Percentiles rank a stretch among this genome's conserved stretches.
Conservation (phyloP, 2,797 vertebrate species). For the Brachyrhaphis roseni region DNA sequence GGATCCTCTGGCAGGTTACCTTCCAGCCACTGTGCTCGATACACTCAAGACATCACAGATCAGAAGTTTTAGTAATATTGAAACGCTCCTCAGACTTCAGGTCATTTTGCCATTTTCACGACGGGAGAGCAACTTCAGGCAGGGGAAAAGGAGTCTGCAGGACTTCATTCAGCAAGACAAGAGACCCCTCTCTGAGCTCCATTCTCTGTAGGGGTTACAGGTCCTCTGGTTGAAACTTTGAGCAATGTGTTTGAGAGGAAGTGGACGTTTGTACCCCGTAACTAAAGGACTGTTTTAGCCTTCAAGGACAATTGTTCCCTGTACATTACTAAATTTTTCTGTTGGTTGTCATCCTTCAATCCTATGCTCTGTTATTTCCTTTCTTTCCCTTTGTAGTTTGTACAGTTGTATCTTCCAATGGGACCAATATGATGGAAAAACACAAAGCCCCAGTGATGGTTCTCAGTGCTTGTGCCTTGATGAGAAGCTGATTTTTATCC, state of each 20-base stretch:
- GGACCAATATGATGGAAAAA: constrained; percentile 82
- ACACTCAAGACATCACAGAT: constrained; percentile 81
- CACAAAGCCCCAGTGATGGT: constrained; percentile 63
- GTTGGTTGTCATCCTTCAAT: constrained; percentile 66
- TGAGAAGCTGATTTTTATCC: constrained; percentile 74
- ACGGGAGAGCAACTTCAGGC: constrained; percentile 81
- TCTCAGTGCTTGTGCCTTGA: constrained; percentile 86
- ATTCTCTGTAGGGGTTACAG: constrained; percentile 75
- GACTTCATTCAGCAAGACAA: constrained; percentile 76
- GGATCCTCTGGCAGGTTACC: constrained; percentile 74
- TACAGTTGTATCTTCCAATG: constrained; percentile 80
- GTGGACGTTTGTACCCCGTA: constrained; percentile 57
- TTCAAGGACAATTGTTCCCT: constrained; percentile 62
- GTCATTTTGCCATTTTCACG: constrained; percentile 82
- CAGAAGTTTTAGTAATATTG: constrained; percentile 81
- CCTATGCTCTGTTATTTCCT: constrained; percentile 38
- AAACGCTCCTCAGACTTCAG: constrained; percentile 82
- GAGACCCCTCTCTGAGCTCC: constrained; percentile 73
- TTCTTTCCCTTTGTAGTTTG: constrained; percentile 70
- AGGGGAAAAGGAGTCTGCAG: constrained; percentile 76
- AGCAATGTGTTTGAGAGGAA: constrained; percentile 37
- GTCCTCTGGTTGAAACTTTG: constrained; percentile 54
- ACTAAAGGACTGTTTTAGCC: constrained; percentile 66
- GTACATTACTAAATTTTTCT: constrained; percentile 80
- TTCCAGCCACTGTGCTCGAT: constrained; percentile 80